These are phyloP conservation scores for Plestiodon gilberti DNA, from an alignment of 2,113 vertebrate species.

Conservation along the genomic window DNA sequence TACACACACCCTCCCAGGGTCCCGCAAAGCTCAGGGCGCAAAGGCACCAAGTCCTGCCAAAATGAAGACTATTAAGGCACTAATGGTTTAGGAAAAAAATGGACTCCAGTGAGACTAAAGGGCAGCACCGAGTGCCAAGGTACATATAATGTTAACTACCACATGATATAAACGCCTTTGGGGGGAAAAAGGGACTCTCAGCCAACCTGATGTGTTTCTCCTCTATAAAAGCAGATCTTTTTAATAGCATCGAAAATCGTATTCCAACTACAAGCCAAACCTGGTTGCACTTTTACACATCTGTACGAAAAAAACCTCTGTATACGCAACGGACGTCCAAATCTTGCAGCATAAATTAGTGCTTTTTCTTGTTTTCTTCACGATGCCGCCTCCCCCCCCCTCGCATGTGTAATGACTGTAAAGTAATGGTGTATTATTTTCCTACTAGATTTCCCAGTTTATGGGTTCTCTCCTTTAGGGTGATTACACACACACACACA, in stretches of 20 bases:
- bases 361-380: background rate
- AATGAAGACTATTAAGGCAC: background rate
- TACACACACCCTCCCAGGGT: background rate
- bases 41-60: background rate
- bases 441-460: background rate
- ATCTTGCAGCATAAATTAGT: background rate
- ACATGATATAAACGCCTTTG: background rate
- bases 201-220: conserved; percentile 7
- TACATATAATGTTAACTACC: conserved; percentile 22
- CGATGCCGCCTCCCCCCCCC: no score
- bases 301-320: background rate
- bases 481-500: background rate
- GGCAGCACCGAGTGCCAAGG: background rate
- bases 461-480: background rate
- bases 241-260: background rate
- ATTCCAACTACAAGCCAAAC: background rate
- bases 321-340: background rate
- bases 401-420: background rate
- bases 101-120: conserved; percentile 5
- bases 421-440: background rate
- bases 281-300: background rate
- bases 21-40: conserved; percentile 20
- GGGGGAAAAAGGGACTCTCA: background rate
- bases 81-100: conserved; percentile 32
- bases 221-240: conserved; percentile 1